Percentiles rank a stretch among this genome's conserved stretches.
Evolutionary conservation across 2,888 invertebrate genomes (phyloP).

Genomic region (Parochlus steinenii): DNA sequence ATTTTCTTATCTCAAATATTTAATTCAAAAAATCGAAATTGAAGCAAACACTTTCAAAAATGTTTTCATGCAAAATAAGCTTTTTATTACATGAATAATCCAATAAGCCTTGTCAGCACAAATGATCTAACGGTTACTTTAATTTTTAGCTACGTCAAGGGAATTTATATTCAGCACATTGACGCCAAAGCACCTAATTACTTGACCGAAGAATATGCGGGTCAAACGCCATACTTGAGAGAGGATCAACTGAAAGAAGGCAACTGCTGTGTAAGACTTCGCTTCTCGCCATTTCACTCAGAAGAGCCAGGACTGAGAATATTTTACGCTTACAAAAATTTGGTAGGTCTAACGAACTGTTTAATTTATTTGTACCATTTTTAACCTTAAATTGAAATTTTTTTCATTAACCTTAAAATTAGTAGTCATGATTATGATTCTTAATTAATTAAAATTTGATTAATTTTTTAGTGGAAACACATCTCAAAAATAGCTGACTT

Average conservation of each 20-base stretch:
- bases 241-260: constrained; percentile 49
- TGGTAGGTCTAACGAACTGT: constrained; percentile 28
- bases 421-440: background rate
- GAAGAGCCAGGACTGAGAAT: constrained; percentile 50
- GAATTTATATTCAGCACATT: constrained; percentile 63
- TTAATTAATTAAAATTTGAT: constrained; percentile 3
- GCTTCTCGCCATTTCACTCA: constrained; percentile 45
- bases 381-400: background rate
- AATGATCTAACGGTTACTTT: no score
- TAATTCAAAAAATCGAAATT: no score
- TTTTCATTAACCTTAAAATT: background rate
- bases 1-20: no score
- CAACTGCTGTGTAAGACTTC: constrained; percentile 44
- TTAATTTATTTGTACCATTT: background rate
- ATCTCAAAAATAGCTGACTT: constrained; percentile 70
- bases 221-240: constrained; percentile 34
- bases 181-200: constrained; percentile 70
- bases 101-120: no score
- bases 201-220: constrained; percentile 51
- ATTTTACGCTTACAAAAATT: constrained; percentile 41
- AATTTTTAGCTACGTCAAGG: constrained; percentile 48
- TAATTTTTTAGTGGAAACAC: constrained; percentile 44
- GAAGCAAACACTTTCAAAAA: no score
- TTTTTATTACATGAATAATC: no score
- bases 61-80: no score